phyloP scores from a whole-genome alignment of 2,113 vertebrate species.

The Apeltes quadracus region DNA sequence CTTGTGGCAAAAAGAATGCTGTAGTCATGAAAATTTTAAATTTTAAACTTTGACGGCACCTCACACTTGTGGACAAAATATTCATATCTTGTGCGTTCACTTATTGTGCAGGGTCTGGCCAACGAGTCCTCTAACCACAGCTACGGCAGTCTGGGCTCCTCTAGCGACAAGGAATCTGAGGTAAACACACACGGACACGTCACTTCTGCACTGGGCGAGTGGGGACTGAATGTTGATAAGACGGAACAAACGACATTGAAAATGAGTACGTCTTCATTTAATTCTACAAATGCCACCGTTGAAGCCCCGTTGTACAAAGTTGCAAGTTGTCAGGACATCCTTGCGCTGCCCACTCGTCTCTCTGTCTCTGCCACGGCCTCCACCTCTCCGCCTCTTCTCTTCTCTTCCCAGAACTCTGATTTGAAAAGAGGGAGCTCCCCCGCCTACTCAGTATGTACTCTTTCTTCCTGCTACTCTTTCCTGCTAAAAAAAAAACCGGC shows the following conservation, averaged over 20 bases:
- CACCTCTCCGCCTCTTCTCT: constrained; percentile 45
- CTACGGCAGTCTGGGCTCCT: constrained; percentile 97
- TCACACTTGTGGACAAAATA: constrained; percentile 12
- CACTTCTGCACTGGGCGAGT: not conserved
- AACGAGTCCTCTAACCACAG: constrained; percentile 99
- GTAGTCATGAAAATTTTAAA: not conserved
- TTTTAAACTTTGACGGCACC: not conserved
- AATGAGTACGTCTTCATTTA: not conserved
- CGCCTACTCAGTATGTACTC: constrained; percentile 82
- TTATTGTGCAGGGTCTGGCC: constrained; percentile 87
- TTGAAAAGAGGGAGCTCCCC: constrained; percentile 83
- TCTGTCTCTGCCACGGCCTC: constrained; percentile 51
- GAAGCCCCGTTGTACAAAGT: constrained; percentile 8
- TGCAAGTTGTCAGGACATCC: constrained; percentile 9
- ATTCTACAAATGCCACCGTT: not conserved
- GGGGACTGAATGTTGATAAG: not conserved
- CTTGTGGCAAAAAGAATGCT: not conserved
- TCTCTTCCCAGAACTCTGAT: constrained; percentile 79
- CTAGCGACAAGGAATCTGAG: constrained; percentile 99
- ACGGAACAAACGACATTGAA: not conserved
- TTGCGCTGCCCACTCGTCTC: constrained; percentile 43
- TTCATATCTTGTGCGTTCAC: not conserved
- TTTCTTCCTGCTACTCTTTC: constrained; percentile 55
- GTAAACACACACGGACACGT: constrained; percentile 70
- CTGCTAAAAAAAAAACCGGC: constrained; percentile 43